phyloP scores from a whole-genome alignment of 2,113 vertebrate genomes.

The Ancistrus triradiatus region DNA sequence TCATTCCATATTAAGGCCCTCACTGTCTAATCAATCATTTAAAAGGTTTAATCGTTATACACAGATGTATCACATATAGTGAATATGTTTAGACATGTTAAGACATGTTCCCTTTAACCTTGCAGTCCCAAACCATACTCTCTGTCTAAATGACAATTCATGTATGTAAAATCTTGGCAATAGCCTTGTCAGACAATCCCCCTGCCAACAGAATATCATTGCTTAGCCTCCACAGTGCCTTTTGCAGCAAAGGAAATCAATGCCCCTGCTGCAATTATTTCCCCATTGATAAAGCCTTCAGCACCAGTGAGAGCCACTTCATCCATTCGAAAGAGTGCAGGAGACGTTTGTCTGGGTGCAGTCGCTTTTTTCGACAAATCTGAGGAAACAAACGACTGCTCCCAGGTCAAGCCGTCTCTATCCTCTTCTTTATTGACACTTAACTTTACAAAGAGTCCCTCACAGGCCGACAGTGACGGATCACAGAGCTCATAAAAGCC shows the following conservation, averaged over 20 bases:
- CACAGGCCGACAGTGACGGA: conserved; percentile 49
- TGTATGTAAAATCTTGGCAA: conserved; percentile 1
- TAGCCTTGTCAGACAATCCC: conserved; percentile 3
- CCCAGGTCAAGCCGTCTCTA: conserved; percentile 66
- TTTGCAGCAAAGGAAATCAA: conserved; percentile 60
- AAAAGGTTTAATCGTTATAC: no score
- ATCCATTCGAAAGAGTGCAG: conserved; percentile 52
- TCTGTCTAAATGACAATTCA: background rate
- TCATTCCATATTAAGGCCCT: no score
- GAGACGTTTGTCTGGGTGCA: conserved; percentile 13
- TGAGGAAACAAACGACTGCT: conserved; percentile 61
- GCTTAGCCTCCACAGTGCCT: conserved; percentile 46
- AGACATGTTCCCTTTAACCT: no score
- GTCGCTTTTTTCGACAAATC: conserved; percentile 38
- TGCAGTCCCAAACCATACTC: background rate
- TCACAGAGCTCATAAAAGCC: conserved; percentile 30
- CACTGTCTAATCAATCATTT: no score
- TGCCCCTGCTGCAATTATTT: conserved; percentile 73
- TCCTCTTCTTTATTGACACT: conserved; percentile 71
- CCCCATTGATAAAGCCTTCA: conserved; percentile 73
- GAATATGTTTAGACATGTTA: no score
- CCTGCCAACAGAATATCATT: conserved; percentile 31
- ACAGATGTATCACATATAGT: no score
- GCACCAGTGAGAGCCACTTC: conserved; percentile 58
- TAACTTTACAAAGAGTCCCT: conserved; percentile 71